Base-by-base conservation (phyloP, 2,797 vertebrate genomes). In the Acanthornis magna region DNA sequence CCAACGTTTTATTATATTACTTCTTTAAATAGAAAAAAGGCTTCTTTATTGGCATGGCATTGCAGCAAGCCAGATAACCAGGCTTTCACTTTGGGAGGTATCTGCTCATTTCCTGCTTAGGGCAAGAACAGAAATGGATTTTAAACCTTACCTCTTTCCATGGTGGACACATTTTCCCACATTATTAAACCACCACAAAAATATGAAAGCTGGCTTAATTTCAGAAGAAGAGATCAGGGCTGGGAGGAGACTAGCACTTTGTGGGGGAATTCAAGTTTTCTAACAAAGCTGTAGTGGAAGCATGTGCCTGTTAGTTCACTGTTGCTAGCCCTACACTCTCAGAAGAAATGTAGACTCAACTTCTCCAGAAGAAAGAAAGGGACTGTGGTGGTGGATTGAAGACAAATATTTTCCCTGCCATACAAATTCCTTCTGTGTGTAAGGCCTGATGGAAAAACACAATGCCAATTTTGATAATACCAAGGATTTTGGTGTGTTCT, bases 1-100 rank as follows among this genome's bases (percentile, higher is more conserved):
- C 91, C 82, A 96, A 92, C 91, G 75, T 94, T 93, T 95, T 95
- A 94, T 95, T 95, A 93, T 93, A 96, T 96, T 94, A 95, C 57
- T 96, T 91, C 86, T 96, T 97, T 94, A 95, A 96, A 90, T 81
- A 96, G 90, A 83, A 94, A 94, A 86, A 93, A 81, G 68, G 16
- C 63, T 96, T 74, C 65, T 87, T 90, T 94, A 88, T 94, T 95
- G 89, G 86, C 63, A 79, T 83, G 83, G 51, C 77, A 66, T 57
- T 74, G 66, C 85, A 91, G 84, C 50, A 90, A 81, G 63, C 57
- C 80, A 82, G 93, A 92, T 92, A 94, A 89, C 77, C 57, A 75
- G 62, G 14, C 60, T 96, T 92, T 93, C 53, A 73, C 27, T 91
- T 74, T 84, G 89, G 77, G 91, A 94, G 40, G 66, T 87, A 72